Percentiles rank a stretch among this genome's conserved stretches.
Evolutionary conservation across 2,113 vertebrate genomes (phyloP).

Genomic region (Pristiophorus japonicus): DNA sequence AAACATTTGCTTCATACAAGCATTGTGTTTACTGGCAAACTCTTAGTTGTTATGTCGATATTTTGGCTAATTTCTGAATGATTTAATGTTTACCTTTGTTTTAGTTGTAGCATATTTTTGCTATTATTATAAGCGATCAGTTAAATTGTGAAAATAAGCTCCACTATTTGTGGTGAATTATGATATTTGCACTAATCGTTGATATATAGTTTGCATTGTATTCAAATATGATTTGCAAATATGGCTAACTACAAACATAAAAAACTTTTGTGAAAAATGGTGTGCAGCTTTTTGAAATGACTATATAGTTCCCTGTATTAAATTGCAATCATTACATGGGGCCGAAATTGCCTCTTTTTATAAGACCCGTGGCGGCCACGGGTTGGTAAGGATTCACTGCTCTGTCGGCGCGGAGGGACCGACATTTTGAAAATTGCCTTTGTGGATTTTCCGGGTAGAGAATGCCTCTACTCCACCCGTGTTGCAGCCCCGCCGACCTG

Average conservation of each 20-base stretch:
- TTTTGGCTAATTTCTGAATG: not conserved
- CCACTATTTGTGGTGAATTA: not conserved
- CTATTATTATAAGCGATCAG: not conserved
- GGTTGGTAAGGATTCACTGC: too few species aligned
- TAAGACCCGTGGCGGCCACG: too few species aligned
- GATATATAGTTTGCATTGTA: not conserved
- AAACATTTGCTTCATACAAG: too few species aligned
- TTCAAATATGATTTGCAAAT: not conserved
- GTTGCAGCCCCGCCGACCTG: too few species aligned
- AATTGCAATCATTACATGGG: not conserved
- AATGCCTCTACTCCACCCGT: too few species aligned
- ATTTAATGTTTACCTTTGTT: not conserved
- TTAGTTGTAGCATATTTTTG: not conserved
- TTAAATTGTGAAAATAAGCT: not conserved
- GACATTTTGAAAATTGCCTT: too few species aligned
- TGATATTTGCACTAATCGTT: not conserved
- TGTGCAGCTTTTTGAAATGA: not conserved
- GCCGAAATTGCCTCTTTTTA: too few species aligned
- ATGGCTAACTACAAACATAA: not conserved
- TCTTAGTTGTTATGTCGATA: not conserved
- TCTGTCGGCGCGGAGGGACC: too few species aligned
- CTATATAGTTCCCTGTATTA: not conserved
- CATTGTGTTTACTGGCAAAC: slow-evolving; percentile 6
- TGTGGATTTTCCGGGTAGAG: too few species aligned
- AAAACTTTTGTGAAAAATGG: not conserved